Evolutionary conservation across 2,797 vertebrate genomes (phyloP).

Genomic region (Trachops cirrhosus): DNA sequence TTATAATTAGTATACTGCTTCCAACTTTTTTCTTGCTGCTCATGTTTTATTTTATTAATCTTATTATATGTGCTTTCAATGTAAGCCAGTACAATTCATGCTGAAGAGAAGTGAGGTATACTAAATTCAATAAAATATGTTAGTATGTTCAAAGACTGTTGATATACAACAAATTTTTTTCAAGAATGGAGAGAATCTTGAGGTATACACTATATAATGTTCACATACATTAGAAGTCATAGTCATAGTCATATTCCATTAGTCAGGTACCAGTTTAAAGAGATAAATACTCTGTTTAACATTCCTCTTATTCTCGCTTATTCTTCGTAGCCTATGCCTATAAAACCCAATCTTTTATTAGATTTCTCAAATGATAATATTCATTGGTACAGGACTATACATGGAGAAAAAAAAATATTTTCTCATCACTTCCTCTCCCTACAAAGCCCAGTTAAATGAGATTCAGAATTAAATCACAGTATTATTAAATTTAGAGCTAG

Average conservation of each 20-base stretch:
- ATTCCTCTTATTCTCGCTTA: not conserved
- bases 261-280: not conserved
- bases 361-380: not conserved
- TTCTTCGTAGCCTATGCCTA: not conserved
- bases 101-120: not conserved
- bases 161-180: not conserved
- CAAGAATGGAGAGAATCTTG: not conserved
- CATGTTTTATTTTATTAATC: not conserved
- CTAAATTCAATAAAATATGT: conserved; percentile 5
- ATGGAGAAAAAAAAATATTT: not conserved
- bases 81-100: not conserved
- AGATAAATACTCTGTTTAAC: not conserved
- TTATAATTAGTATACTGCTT: not conserved
- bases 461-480: conserved; percentile 21
- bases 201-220: not conserved
- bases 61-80: conserved; percentile 1
- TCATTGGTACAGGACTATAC: not conserved
- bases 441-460: conserved; percentile 6
- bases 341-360: not conserved
- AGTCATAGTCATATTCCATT: not conserved
- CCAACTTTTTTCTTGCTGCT: not conserved
- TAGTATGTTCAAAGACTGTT: not conserved
- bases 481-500: conserved; percentile 10
- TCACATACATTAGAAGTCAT: not conserved
- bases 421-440: not conserved